Evolutionary conservation across 2,888 invertebrate genomes (phyloP).

Genomic region (Listrodromus nycthemerus): DNA sequence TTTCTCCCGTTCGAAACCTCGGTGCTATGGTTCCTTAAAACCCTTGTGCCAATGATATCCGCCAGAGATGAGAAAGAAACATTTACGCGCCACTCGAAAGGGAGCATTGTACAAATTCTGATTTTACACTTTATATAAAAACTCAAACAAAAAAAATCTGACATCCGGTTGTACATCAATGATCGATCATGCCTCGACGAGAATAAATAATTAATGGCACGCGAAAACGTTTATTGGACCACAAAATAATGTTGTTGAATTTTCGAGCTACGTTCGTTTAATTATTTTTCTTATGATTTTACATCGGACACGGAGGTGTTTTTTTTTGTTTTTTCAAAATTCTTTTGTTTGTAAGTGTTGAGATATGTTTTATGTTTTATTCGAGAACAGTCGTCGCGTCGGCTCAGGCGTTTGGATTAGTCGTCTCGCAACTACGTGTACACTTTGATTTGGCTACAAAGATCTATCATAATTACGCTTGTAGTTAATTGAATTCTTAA

Average conservation of each 20-base stretch:
- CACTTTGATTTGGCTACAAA: conserved; percentile 66
- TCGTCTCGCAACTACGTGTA: conserved; percentile 62
- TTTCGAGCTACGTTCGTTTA: conserved; percentile 16
- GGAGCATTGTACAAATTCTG: not conserved
- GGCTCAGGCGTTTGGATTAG: conserved; percentile 46
- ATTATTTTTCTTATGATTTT: conserved; percentile 13
- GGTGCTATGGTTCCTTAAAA: not conserved
- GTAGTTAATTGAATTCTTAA: conserved; percentile 36
- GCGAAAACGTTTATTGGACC: conserved; percentile 40
- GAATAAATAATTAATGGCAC: not conserved
- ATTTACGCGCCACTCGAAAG: not conserved
- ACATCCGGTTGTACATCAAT: not conserved
- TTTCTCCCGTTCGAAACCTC: conserved; percentile 4
- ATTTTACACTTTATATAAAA: conserved; percentile 8
- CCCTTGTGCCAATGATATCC: not conserved
- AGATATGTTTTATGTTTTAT: conserved; percentile 51
- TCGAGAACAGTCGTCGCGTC: conserved; percentile 16
- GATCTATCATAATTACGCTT: conserved; percentile 55
- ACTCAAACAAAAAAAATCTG: not conserved
- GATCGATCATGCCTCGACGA: conserved; percentile 13
- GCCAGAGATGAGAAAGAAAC: not conserved
- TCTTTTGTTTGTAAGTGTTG: conserved; percentile 2
- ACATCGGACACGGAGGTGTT: conserved; percentile 16
- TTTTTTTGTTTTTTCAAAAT: no score
- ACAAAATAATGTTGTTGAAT: conserved; percentile 35